Evolutionary conservation across 2,888 invertebrate genomes (phyloP), one percentile per base, ranked within the genome.

Genomic region (Philopedon plagiatum): DNA sequence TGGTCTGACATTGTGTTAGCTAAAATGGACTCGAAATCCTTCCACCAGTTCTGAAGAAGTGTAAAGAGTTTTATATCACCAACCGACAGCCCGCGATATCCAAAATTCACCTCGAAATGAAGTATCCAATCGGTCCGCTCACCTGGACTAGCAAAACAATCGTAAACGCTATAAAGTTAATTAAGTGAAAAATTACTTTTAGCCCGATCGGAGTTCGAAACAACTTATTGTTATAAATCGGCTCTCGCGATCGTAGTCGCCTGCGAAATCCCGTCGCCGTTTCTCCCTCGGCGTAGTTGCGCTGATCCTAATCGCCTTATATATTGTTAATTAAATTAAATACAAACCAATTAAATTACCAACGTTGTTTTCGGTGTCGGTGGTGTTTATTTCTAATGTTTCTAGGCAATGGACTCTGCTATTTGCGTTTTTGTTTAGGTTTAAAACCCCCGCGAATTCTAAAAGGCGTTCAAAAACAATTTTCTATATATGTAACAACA

Each of bases 301-400:
- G 57, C 62, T 61, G 73, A 75, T 75, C 74, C 73, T 76, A 77
- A 76, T 77, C 76, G 71, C 75, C 75, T 73, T 76, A 75, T 70
- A 74, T 76, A 75, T 75, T 76, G 67, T 74, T 77, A 75, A 78
- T 78, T 78, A 73, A 78, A 79, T 76, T 78, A 77, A 75, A 76
- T 68, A 46, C 60, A 72, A 75, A 72, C 72, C 74, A 64, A 69
- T 75, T 75, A 75, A 64, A 67, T 37, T 63, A 68, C 68, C n/a
- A n/a, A n/a, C n/a, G n/a, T n/a, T n/a, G n/a, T n/a, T n/a, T n/a
- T n/a, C n/a, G n/a, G 56, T 57, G 56, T 57, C 21, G 65, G n/a
- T 54, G 41, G 37, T 56, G 65, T 65, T 65, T 65, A 65, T 65
- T 57, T 57, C 57, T 21, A 32, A 65, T 57, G 65, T 44, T 32